A percentile compares a stretch with the other conserved stretches of the same genome.
Conservation (phyloP, 1,140 invertebrate genomes). For the Drosophila mojavensis region DNA sequence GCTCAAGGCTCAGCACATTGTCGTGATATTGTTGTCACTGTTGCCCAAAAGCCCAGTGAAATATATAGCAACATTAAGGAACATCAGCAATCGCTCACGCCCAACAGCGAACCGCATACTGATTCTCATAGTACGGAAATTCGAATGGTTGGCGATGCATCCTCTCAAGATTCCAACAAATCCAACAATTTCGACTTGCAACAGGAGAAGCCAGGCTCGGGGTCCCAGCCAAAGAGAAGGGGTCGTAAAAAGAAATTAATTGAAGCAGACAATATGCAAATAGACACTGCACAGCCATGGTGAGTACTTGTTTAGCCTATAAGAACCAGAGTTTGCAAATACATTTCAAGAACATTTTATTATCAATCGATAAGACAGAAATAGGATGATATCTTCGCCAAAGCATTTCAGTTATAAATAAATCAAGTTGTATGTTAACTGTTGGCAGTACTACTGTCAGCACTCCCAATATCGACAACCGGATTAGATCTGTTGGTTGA, state of each 20-base stretch:
- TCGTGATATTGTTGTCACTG: background rate
- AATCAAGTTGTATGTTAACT: no score
- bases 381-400: no score
- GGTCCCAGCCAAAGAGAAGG: slow-evolving; percentile 50
- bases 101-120: background rate
- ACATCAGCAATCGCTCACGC: slow-evolving; percentile 9
- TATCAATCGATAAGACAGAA: no score
- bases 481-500: no score
- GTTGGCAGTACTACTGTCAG: no score
- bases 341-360: no score
- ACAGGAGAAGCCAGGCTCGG: background rate
- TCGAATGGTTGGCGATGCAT: background rate
- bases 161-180: slow-evolving; percentile 19
- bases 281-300: slow-evolving; percentile 35
- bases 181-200: slow-evolving; percentile 6
- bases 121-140: slow-evolving; percentile 8
- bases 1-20: slow-evolving; percentile 9
- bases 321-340: no score
- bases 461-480: no score
- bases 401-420: no score
- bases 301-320: slow-evolving; percentile 14
- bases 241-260: slow-evolving; percentile 64
- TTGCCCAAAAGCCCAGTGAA: slow-evolving; percentile 5
- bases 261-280: slow-evolving; percentile 18
- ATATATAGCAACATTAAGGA: slow-evolving; percentile 18